These are phyloP conservation scores for Desmophyllum pertusum DNA, from an alignment of 92 coral and sea anemone species.

Conservation along the genomic window DNA sequence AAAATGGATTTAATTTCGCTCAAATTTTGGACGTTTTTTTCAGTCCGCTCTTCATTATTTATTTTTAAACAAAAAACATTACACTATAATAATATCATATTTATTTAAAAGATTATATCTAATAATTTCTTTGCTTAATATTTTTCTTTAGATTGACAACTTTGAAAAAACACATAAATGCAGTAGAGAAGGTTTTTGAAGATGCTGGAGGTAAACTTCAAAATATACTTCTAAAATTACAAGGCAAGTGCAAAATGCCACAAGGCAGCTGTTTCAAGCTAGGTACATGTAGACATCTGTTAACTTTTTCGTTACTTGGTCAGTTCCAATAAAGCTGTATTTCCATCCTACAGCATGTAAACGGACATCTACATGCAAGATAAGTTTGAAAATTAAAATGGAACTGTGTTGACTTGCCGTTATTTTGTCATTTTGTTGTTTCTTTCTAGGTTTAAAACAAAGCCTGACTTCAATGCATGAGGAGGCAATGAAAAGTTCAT, in stretches of 20 bases:
- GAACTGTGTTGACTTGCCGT: background rate
- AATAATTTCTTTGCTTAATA: background rate
- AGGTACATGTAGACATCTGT: too few relatives aligned
- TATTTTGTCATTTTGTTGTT: background rate
- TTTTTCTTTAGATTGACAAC: conserved; percentile 50
- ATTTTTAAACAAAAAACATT: too few relatives aligned
- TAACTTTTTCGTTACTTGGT: background rate
- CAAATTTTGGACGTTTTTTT: too few relatives aligned
- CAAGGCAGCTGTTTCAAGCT: too few relatives aligned
- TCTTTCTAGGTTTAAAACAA: conserved; percentile 48
- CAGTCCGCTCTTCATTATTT: too few relatives aligned
- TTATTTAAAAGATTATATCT: too few relatives aligned
- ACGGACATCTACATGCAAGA: background rate
- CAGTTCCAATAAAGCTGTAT: background rate
- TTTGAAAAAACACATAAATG: conserved; percentile 58
- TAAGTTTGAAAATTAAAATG: too few relatives aligned
- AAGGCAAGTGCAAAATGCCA: background rate
- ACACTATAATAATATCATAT: too few relatives aligned
- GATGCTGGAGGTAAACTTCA: conserved; percentile 52
- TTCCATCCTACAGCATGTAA: background rate
- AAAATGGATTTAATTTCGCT: too few relatives aligned
- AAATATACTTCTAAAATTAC: background rate
- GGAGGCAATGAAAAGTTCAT: conserved; percentile 55
- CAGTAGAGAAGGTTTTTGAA: conserved; percentile 45
- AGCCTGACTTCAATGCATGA: conserved; percentile 38